Conservation (phyloP, 2,888 invertebrate genomes). For the Glaucopsyche alexis region DNA sequence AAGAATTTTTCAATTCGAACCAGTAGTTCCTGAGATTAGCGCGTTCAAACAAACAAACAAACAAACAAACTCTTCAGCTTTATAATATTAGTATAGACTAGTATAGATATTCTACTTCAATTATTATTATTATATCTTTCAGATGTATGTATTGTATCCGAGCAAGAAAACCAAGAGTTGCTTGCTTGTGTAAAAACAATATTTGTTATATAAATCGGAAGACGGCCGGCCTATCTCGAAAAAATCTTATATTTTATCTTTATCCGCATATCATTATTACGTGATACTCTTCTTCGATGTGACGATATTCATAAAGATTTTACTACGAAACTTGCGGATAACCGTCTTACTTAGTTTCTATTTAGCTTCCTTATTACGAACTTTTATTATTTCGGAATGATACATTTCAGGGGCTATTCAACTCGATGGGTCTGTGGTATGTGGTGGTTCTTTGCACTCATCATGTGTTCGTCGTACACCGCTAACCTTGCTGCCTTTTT, state of each 20-base stretch:
- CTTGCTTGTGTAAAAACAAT: too few relatives aligned
- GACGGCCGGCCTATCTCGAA: neutral
- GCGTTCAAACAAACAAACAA: too few relatives aligned
- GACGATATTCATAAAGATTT: conserved; percentile 7
- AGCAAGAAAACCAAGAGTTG: too few relatives aligned
- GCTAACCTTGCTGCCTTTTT: conserved; percentile 96
- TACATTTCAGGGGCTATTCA: conserved; percentile 86
- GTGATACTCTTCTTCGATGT: neutral
- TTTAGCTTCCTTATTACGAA: conserved; percentile 13
- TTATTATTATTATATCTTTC: too few relatives aligned
- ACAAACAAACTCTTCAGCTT: too few relatives aligned
- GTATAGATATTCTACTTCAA: too few relatives aligned
- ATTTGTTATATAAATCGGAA: neutral
- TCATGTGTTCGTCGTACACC: conserved; percentile 96
- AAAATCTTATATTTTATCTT: neutral
- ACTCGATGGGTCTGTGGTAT: conserved; percentile 95
- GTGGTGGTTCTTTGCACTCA: conserved; percentile 97
- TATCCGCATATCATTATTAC: conserved; percentile 5
- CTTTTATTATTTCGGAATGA: neutral
- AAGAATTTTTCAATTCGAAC: too few relatives aligned
- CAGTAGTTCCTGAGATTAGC: too few relatives aligned
- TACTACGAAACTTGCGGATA: conserved; percentile 10
- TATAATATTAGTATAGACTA: too few relatives aligned
- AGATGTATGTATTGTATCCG: too few relatives aligned
- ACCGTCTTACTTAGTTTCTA: neutral